phyloP scores from a whole-genome alignment of 2,797 vertebrate species.

The Remorina albescens region DNA sequence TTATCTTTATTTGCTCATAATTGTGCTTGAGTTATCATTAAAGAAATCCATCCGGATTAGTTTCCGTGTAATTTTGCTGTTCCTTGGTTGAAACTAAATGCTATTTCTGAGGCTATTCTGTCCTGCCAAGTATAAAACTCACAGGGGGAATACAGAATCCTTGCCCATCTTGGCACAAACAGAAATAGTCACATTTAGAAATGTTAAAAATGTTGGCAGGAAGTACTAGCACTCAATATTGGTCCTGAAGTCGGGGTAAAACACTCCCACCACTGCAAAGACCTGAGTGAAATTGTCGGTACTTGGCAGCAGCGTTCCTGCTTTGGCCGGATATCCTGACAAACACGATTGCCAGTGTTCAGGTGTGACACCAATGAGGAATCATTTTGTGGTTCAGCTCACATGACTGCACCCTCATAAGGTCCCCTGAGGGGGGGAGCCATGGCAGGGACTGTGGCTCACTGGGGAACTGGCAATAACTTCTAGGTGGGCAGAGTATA shows the following conservation, averaged over 20 bases:
- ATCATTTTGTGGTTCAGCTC: background rate
- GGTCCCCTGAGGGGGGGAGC: background rate
- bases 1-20: too few species aligned
- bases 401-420: background rate
- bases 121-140: conserved; percentile 39
- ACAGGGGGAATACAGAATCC: conserved; percentile 14
- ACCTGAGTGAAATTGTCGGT: conserved; percentile 23
- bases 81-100: conserved; percentile 25
- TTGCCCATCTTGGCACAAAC: conserved; percentile 31
- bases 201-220: conserved; percentile 32
- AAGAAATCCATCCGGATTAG: conserved; percentile 19
- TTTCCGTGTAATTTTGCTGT: conserved; percentile 17
- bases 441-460: background rate
- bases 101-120: conserved; percentile 30
- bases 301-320: conserved; percentile 4
- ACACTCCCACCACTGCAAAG: conserved; percentile 30
- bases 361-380: conserved; percentile 20
- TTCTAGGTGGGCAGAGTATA: background rate
- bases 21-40: conserved; percentile 5
- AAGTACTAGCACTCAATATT: conserved; percentile 18
- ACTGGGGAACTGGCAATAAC: background rate
- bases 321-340: background rate
- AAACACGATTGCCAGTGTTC: conserved; percentile 10
- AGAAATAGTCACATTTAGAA: conserved; percentile 18
- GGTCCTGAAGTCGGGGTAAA: conserved; percentile 46